Base-by-base conservation (phyloP, 2,113 vertebrate species). In the Hippocampus guttulatus region DNA sequence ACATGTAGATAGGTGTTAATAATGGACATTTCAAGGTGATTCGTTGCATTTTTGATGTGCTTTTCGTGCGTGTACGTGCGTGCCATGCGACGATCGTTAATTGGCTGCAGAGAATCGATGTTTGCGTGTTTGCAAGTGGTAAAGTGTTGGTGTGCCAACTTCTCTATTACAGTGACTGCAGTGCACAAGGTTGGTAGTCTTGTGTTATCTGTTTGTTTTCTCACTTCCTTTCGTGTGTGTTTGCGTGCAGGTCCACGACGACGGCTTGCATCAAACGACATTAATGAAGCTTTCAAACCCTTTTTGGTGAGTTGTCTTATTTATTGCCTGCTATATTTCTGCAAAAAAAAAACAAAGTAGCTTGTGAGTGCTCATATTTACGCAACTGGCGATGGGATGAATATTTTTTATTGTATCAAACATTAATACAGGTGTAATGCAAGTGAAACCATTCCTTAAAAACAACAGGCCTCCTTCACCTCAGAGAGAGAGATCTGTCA, bases 241-340 rank as follows among this genome's bases (percentile, higher is more conserved):
- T 6, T 75, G 64, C 67, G 3, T 74, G 54, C 57, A 86, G 81
- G 82, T 76, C 72, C 68, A 78, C 63, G 68, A 69, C 65, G 74
- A 38, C 70, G 76, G 83, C 81, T 71, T 79, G 83, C 76, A 80
- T 81, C 74, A 80, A 74, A 33, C 21, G 21, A 38, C 67, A 33
- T 52, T 52, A 20, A 67, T 67, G 66, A 52, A 38, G 25, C 45
- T 67, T 67, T 52, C 45, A 1, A 14, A 27, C 3, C 8, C 49
- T 52, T n/a, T 38, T 68, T 55, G 51, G 33, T 54, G 52, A 54
- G 45, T 23, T 41, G 5, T 23, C 20, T 2, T 49, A 18, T 49
- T 66, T 45, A 41, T 64, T n/a, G 3, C 43, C 41, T 8, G 18
- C 21, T 54, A 9, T n/a, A 54, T n/a, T n/a, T 54, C 8, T 54